Percentiles rank a stretch among this genome's conserved stretches.
Evolutionary conservation across 92 coral and sea anemone species (phyloP).

Genomic region (Actinostola sp.): DNA sequence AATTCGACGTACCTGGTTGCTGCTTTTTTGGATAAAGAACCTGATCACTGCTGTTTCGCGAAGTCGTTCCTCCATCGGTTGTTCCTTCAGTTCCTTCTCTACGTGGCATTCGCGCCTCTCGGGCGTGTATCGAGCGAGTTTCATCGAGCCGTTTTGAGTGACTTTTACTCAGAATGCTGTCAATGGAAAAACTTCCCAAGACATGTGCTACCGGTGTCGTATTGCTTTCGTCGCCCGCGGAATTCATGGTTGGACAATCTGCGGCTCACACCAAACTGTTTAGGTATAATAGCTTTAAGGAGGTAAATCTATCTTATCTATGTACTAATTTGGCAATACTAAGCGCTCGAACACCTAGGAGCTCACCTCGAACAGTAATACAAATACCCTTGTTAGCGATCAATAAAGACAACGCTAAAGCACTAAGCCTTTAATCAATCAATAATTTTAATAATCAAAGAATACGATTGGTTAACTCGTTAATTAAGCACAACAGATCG

Average conservation of each 20-base stretch:
- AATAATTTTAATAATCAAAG: constrained; percentile 18
- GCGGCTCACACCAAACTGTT: constrained; percentile 6
- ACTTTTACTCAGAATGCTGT: constrained; percentile 49
- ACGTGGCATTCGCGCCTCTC: not conserved
- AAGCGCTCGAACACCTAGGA: constrained; percentile 1
- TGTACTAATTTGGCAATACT: constrained; percentile 19
- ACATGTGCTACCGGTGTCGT: constrained; percentile 22
- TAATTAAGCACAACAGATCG: constrained; percentile 38
- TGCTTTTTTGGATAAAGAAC: no score
- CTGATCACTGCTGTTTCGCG: no score
- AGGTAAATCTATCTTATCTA: constrained; percentile 31
- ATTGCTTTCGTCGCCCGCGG: constrained; percentile 16
- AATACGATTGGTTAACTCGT: constrained; percentile 33
- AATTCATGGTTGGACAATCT: constrained; percentile 24
- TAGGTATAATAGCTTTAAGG: constrained; percentile 16
- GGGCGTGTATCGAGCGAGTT: not conserved
- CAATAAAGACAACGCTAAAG: constrained; percentile 19
- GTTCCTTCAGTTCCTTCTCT: not conserved
- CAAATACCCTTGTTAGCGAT: not conserved
- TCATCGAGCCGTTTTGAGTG: not conserved
- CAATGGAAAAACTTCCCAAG: constrained; percentile 67
- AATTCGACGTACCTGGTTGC: no score
- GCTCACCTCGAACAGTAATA: not conserved
- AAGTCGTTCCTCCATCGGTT: no score
- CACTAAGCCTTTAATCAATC: constrained; percentile 9